Evolutionary conservation across 2,113 vertebrate species (phyloP).

Genomic region (Daphoenositta chrysoptera): DNA sequence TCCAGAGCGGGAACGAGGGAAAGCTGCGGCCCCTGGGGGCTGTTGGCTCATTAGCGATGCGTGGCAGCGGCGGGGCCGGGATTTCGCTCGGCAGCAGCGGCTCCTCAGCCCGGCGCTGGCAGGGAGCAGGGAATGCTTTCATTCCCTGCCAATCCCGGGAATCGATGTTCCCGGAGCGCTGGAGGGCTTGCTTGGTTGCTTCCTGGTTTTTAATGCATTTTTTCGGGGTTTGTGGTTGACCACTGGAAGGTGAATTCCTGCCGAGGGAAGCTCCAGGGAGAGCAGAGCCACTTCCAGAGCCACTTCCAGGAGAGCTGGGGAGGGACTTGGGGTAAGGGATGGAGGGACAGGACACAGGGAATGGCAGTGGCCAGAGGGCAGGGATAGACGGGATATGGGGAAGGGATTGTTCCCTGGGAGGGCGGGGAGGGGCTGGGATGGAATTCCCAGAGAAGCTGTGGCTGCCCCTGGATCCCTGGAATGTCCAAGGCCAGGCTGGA

Average conservation of each 20-base stretch:
- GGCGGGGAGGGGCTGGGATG: background rate
- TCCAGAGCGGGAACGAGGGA: constrained; percentile 35
- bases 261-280: background rate
- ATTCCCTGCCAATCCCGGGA: constrained; percentile 69
- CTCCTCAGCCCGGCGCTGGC: constrained; percentile 68
- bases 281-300: background rate
- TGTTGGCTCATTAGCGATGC: constrained; percentile 75
- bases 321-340: background rate
- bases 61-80: constrained; percentile 69
- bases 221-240: background rate
- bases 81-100: constrained; percentile 77
- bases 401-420: no score
- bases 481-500: background rate
- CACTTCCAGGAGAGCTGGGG: background rate
- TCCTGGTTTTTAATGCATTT: background rate
- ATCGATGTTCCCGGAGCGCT: constrained; percentile 26
- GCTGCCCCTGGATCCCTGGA: background rate
- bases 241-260: background rate
- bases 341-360: background rate
- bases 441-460: background rate
- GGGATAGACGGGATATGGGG: background rate
- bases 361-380: no score
- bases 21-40: constrained; percentile 49
- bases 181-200: background rate
- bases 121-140: constrained; percentile 66